Conservation (phyloP, 2,888 invertebrate genomes). For the Tridacna crocea region DNA sequence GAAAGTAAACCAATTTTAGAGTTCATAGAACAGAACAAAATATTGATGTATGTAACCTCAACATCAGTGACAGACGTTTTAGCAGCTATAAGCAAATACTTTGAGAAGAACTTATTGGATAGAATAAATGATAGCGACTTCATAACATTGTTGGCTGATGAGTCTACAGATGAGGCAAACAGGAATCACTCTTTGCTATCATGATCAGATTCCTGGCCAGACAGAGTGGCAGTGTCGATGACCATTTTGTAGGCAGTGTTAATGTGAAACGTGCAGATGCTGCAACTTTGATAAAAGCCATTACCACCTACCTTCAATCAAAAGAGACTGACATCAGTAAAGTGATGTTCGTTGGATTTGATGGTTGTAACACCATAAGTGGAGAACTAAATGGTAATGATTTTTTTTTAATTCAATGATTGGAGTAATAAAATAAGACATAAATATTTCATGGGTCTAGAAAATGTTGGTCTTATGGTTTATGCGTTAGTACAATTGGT, state of each 20-base stretch:
- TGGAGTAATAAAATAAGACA: too few relatives aligned
- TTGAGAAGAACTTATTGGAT: slow-evolving; percentile 13
- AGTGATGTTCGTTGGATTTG: slow-evolving; percentile 49
- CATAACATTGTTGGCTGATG: slow-evolving; percentile 27
- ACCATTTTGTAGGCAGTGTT: slow-evolving; percentile 35
- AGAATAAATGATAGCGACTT: background rate
- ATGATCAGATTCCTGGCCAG: slow-evolving; percentile 25
- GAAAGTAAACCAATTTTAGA: background rate
- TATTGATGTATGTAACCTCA: slow-evolving; percentile 21
- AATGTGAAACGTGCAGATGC: slow-evolving; percentile 39
- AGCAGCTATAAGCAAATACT: background rate
- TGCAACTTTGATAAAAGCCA: slow-evolving; percentile 31
- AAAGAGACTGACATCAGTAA: slow-evolving; percentile 37
- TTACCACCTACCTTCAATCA: slow-evolving; percentile 19
- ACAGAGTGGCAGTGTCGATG: slow-evolving; percentile 9
- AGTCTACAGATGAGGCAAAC: slow-evolving; percentile 44
- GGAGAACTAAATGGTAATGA: slow-evolving; percentile 40
- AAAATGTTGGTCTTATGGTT: too few relatives aligned
- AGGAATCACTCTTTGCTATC: slow-evolving; percentile 41
- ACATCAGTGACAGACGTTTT: slow-evolving; percentile 25
- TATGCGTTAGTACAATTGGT: too few relatives aligned
- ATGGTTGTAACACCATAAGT: slow-evolving; percentile 54
- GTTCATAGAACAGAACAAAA: background rate
- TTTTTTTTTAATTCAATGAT: background rate
- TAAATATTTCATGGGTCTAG: too few relatives aligned